These are phyloP conservation scores for Elaphurus davidianus DNA, from an alignment of 2,113 vertebrate species.

Conservation along the genomic window DNA sequence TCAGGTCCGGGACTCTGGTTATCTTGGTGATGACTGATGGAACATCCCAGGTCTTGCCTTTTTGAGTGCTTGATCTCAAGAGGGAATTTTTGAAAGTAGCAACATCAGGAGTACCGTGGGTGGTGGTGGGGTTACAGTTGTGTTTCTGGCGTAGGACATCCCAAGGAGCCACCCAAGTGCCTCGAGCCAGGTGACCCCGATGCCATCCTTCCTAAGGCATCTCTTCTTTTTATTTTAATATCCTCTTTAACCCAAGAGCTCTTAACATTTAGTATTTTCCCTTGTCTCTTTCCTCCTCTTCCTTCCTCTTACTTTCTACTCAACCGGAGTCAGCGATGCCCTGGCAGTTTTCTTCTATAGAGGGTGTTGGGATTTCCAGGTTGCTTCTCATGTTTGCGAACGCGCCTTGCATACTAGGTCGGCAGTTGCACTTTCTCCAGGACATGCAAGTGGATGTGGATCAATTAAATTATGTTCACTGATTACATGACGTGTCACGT, in stretches of 20 bases:
- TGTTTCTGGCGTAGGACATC: accelerated
- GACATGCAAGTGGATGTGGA: accelerated
- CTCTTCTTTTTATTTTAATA: neutral
- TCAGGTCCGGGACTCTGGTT: neutral
- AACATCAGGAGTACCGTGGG: accelerated
- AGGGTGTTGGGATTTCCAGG: neutral
- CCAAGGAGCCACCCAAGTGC: neutral
- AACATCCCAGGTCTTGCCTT: neutral
- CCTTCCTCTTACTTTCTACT: neutral
- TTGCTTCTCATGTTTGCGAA: accelerated
- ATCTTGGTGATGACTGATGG: neutral
- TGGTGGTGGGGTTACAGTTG: too few species aligned
- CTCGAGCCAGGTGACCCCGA: accelerated
- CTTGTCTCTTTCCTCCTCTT: neutral
- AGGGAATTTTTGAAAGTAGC: neutral
- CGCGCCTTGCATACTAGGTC: neutral
- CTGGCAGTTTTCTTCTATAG: neutral
- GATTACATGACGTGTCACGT: accelerated
- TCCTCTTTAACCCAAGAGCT: neutral
- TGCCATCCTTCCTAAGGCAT: neutral
- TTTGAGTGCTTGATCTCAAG: neutral
- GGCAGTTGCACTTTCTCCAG: neutral
- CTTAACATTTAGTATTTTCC: neutral
- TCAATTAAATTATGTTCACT: accelerated
- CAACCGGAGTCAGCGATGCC: neutral